phyloP scores from a whole-genome alignment of 53 echinoderm and acorn worm species.

The Paracentrotus lividus region DNA sequence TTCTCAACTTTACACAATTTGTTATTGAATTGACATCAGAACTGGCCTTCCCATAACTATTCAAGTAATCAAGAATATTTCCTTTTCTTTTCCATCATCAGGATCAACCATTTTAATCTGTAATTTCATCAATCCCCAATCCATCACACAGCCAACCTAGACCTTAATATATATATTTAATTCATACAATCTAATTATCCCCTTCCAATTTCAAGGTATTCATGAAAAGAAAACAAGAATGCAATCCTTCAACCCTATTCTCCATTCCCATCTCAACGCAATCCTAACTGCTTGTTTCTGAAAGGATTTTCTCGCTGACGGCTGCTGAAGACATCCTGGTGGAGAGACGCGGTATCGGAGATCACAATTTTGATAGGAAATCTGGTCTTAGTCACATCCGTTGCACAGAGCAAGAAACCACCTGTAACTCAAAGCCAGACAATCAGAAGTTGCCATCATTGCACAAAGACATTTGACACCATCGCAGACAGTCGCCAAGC shows the following conservation, averaged over 20 bases:
- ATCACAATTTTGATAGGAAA: slow-evolving; percentile 16
- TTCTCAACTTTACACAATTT: too few species aligned
- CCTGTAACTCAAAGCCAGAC: slow-evolving; percentile 20
- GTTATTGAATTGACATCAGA: neutral
- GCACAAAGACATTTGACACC: neutral
- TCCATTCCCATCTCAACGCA: neutral
- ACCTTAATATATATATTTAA: neutral
- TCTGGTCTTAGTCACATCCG: slow-evolving; percentile 10
- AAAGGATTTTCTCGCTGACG: neutral
- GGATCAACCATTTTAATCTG: neutral
- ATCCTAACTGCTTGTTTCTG: neutral
- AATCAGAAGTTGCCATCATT: neutral
- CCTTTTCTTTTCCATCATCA: neutral
- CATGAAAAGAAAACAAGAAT: neutral
- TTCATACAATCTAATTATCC: neutral
- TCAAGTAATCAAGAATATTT: slow-evolving; percentile 8
- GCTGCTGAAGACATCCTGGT: neutral
- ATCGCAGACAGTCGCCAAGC: neutral
- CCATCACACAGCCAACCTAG: neutral
- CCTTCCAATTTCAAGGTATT: neutral
- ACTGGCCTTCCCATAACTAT: neutral
- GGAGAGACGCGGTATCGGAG: neutral
- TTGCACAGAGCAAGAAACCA: neutral
- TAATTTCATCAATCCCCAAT: neutral
- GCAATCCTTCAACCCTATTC: slow-evolving; percentile 11